Percentiles rank a stretch among this genome's conserved stretches.
Evolutionary conservation across 1,140 invertebrate genomes (phyloP).

Genomic region (Megalonaias nervosa): DNA sequence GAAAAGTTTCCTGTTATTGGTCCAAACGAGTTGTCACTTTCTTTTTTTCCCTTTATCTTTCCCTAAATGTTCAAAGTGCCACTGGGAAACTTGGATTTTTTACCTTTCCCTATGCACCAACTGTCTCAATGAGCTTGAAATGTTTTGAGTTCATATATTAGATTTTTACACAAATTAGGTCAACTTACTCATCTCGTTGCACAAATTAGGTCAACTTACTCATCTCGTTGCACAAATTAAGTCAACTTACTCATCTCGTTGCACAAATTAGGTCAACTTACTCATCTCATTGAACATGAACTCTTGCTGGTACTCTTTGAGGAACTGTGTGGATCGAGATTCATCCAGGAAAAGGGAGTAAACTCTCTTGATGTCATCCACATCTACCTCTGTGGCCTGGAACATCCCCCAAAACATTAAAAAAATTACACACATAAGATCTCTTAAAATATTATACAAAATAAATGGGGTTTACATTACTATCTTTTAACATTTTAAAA

Average conservation of each 20-base stretch:
- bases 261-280: too few relatives aligned
- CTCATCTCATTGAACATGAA: constrained; percentile 86
- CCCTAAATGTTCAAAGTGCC: too few relatives aligned
- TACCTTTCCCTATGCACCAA: too few relatives aligned
- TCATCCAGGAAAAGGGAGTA: constrained; percentile 97
- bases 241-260: constrained; percentile 36
- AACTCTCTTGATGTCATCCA: constrained; percentile 95
- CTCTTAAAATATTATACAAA: background rate
- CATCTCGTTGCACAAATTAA: constrained; percentile 79
- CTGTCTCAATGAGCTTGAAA: too few relatives aligned
- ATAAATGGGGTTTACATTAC: background rate
- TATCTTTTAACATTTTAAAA: background rate
- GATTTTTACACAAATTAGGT: constrained; percentile 47
- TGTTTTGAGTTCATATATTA: background rate
- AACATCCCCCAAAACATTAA: background rate
- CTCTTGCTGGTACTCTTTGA: constrained; percentile 96
- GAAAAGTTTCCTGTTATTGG: too few relatives aligned
- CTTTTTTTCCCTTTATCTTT: too few relatives aligned
- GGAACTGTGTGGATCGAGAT: constrained; percentile 90
- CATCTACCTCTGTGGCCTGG: constrained; percentile 77
- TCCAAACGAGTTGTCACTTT: too few relatives aligned
- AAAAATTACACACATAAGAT: background rate
- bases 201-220: constrained; percentile 74
- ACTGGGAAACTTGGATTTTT: too few relatives aligned
- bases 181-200: constrained; percentile 72